Evolutionary conservation across 2,888 invertebrate genomes (phyloP), one percentile per base, ranked within the genome.

Genomic region (Conus canariensis): DNA sequence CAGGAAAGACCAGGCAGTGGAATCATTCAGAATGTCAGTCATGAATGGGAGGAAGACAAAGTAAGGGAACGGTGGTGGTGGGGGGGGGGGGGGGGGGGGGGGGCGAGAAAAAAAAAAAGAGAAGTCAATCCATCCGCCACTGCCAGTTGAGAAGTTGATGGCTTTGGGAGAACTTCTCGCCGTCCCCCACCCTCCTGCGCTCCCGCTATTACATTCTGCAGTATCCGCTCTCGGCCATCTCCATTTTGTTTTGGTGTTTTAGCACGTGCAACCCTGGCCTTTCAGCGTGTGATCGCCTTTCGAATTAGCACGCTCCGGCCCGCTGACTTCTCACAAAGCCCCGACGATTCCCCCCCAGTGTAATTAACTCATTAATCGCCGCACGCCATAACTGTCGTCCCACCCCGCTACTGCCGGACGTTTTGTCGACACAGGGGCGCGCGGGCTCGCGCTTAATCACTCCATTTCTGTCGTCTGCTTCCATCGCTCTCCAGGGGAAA

Each of bases 291-390:
- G 86, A 86, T 86, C 86, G 86, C 86, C 67, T 86, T 86, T 67
- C 86, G 67, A 86, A 86, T 86, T 64, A 86, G 67, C 56, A 82
- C 56, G 60, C 67, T 16, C 25, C 64, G 64, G 86, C 64, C 14
- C 14, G 64, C 86, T 19, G 67, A 86, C 67, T 45, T 67, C 25
- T 86, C 22, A 58, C 82, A 60, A 86, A 67, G 85, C 60, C 59
- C 58, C 45, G 19, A 12, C 45, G 59, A 85, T 59, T 85, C 59
- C 58, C 67, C 85, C 67, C 64, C 30, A 67, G 59, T 67, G 67
- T 86, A 86, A 86, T 86, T 86, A 86, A 86, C 67, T 86, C 86
- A 86, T 86, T 86, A 86, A 86, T 86, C 67, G 86, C 86, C 86
- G 30, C 14, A 60, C 64, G 86, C 86, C 86, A 86, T 64, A 30